A percentile compares a stretch with the other conserved stretches of the same genome.
phyloP scores from a whole-genome alignment of 2,888 invertebrate genomes.

The Mythimna albipuncta region DNA sequence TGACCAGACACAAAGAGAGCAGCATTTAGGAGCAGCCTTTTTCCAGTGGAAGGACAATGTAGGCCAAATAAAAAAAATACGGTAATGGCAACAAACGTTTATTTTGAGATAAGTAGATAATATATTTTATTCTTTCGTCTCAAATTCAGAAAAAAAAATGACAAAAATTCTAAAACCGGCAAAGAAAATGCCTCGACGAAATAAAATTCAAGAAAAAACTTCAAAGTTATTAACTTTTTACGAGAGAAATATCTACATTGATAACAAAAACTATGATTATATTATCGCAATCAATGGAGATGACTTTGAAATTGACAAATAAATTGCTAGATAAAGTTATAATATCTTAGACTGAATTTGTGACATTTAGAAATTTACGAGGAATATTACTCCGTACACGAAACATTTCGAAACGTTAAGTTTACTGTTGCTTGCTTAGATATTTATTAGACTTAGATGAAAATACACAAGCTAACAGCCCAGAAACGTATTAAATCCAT shows the following conservation, averaged over 20 bases:
- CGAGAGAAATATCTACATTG: neutral
- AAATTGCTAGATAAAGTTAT: neutral
- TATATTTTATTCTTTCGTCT: no score
- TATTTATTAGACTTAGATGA: neutral
- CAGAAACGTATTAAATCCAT: constrained; percentile 1
- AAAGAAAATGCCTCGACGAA: no score
- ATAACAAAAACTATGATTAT: neutral
- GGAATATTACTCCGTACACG: neutral
- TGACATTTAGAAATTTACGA: neutral
- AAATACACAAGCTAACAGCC: neutral
- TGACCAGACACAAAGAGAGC: no score
- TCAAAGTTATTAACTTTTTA: neutral
- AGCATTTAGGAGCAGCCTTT: no score
- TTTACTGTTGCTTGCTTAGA: neutral
- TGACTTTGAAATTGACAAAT: neutral
- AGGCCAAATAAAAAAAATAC: no score
- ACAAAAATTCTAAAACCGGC: no score
- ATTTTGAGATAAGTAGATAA: no score
- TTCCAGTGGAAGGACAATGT: no score
- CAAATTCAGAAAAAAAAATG: no score
- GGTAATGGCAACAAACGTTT: no score
- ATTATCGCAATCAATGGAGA: neutral
- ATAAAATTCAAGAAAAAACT: no score
- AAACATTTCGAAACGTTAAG: neutral
- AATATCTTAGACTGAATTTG: neutral